Evolutionary conservation across 2,888 invertebrate species (phyloP), one percentile per base, ranked within the genome.

Genomic region (Philereme transversata): DNA sequence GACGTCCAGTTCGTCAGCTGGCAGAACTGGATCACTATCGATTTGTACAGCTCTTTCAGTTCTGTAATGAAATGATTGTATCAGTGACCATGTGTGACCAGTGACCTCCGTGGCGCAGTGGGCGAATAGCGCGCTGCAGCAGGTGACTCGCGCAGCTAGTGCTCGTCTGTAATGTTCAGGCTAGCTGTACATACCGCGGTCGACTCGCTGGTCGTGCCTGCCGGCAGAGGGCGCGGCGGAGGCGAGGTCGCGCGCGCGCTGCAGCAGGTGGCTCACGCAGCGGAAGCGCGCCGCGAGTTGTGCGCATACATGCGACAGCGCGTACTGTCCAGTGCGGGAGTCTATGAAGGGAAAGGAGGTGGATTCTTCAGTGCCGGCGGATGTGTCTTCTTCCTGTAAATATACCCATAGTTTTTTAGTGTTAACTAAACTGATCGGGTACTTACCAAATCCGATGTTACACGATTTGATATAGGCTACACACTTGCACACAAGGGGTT

Each of bases 381-480:
- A 78, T 0, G 84, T 81, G 61, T 90, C 90, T 67, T 89, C 88
- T 69, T 90, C 82, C 83, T 85, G 41, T 5, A 5, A 5, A 11
- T 5, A 8, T 9, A 51, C 34, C 46, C 9, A 46, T 33, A 40
- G n/a, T n/a, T 22, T 22, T 22, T 22, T 22, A 22, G 22, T 22
- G 22, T 22, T 22, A 2, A 22, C 22, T 22, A 22, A 22, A 22
- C 22, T 22, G 22, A 22, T 22, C 3, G 22, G n/a, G n/a, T n/a
- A n/a, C n/a, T n/a, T n/a, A n/a, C n/a, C n/a, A n/a, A n/a, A n/a
- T n/a, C n/a, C n/a, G n/a, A n/a, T n/a, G n/a, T n/a, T n/a, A n/a
- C n/a, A n/a, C n/a, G n/a, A n/a, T n/a, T n/a, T n/a, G n/a, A n/a
- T n/a, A n/a, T n/a, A n/a, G n/a, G n/a, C n/a, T n/a, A n/a, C n/a